These are phyloP conservation scores for Epizoanthus rinbou DNA, from an alignment of 92 coral and sea anemone species.

Conservation along the genomic window DNA sequence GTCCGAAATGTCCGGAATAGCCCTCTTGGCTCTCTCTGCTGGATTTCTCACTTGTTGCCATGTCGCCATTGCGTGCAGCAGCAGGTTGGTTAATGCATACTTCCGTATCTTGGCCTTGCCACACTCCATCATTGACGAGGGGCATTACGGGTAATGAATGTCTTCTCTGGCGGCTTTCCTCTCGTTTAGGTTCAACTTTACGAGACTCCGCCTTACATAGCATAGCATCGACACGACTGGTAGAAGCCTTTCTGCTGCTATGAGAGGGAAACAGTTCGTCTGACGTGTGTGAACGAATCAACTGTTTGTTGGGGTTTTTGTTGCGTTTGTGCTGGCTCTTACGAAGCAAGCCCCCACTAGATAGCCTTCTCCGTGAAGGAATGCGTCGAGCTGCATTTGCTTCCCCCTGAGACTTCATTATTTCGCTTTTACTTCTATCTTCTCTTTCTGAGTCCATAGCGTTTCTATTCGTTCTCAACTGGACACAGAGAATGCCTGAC, in stretches of 20 bases:
- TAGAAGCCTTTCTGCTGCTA: background rate
- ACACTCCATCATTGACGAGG: background rate
- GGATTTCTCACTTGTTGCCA: background rate
- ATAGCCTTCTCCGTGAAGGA: conserved; percentile 35
- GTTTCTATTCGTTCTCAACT: background rate
- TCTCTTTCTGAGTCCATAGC: background rate
- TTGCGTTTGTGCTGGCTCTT: conserved; percentile 11
- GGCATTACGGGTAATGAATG: conserved; percentile 12
- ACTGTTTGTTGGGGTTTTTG: background rate
- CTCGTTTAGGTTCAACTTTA: background rate
- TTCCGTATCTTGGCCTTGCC: background rate
- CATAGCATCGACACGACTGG: background rate
- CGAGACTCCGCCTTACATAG: background rate
- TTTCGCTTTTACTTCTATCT: background rate
- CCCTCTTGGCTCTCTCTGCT: background rate
- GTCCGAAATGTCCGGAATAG: background rate
- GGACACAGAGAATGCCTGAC: background rate
- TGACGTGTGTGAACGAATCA: conserved; percentile 28
- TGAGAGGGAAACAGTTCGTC: conserved; percentile 4
- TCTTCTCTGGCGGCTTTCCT: conserved; percentile 14
- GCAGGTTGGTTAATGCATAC: background rate
- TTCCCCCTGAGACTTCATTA: background rate
- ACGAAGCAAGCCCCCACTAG: conserved; percentile 38
- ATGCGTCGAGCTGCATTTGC: background rate
- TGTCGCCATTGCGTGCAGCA: background rate